Base-by-base conservation (phyloP, 37 sponge, comb jelly and placozoan genomes). In the Mnemiopsis leidyi region DNA sequence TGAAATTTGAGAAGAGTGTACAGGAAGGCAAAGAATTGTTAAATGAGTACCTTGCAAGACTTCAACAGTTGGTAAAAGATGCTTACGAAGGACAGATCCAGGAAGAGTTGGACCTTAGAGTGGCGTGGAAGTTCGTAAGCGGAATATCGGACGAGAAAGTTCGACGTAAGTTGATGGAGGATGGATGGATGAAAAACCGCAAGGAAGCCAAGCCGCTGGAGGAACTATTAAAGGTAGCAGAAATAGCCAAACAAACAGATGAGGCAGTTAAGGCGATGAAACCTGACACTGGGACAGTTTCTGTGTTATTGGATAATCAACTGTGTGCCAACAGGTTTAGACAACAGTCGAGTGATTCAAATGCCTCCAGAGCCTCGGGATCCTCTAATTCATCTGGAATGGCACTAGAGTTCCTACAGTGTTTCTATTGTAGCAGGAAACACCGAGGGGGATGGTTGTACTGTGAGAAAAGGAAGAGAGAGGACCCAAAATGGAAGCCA, bases 401-500 rank as follows among this genome's bases (percentile, higher is more conserved):
- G 5, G 23, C 73, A 5, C 26, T 23, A 3, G 73, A 71, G 23
- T 71, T 71, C 73, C 25, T 18, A 23, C 29, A 71, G 25, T 71
- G 73, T 30, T 71, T 71, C 73, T 71, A 71, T 71, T 71, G 73
- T 18, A 71, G 26, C 23, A 71, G 26, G 73, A 71, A 71, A 23
- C 73, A 71, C 73, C 7, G 26, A 18, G 73, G 73, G 23, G 73
- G 73, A 23, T 71, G 73, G 73, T 71, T 71, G 23, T 29, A 71
- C 2, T 71, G 73, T 23, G 26, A 71, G 3, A 71, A 71, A 23
- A 25, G 73, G 73, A 7, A n/a, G 26, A 7, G 5, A 29, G 73
- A 71, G 25, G 73, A 71, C 23, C 73, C 73, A 71, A 29, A 29
- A 18, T 71, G 73, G 73, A 71, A 29, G 25, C 73, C 73, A 23